These are phyloP conservation scores for Sinocyclocheilus grahami DNA, from an alignment of 2,113 vertebrate genomes.

Conservation along the genomic window DNA sequence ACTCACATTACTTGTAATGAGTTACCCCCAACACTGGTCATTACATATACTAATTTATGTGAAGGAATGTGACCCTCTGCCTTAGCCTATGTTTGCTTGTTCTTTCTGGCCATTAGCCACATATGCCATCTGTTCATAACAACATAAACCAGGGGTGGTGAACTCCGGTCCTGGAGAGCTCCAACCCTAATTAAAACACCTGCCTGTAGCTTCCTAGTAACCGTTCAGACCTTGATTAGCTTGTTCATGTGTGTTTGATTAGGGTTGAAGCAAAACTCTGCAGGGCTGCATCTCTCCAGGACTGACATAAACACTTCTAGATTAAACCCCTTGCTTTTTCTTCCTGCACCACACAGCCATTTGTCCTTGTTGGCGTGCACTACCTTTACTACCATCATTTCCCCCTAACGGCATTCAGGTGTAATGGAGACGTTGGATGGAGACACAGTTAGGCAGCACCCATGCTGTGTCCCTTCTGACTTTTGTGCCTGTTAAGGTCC, in stretches of 20 bases:
- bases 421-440: neutral
- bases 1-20: no score
- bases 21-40: neutral
- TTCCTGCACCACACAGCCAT: neutral
- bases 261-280: no score
- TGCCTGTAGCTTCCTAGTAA: no score
- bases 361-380: conserved; percentile 33
- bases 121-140: conserved; percentile 57
- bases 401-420: conserved; percentile 3
- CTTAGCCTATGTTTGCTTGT: neutral
- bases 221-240: no score
- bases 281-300: no score
- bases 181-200: no score
- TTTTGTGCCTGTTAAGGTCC: neutral
- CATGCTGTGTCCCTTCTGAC: conserved; percentile 16
- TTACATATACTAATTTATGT: neutral
- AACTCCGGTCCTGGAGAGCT: no score
- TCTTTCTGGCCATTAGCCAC: conserved; percentile 45
- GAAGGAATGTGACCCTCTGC: conserved; percentile 27
- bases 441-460: neutral
- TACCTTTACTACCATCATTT: conserved; percentile 1
- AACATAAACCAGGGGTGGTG: neutral
- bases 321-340: conserved; percentile 27
- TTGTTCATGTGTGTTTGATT: no score
- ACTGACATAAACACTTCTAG: conserved; percentile 29